Conservation (phyloP, 2,888 invertebrate species). For the Thera obeliscata region DNA sequence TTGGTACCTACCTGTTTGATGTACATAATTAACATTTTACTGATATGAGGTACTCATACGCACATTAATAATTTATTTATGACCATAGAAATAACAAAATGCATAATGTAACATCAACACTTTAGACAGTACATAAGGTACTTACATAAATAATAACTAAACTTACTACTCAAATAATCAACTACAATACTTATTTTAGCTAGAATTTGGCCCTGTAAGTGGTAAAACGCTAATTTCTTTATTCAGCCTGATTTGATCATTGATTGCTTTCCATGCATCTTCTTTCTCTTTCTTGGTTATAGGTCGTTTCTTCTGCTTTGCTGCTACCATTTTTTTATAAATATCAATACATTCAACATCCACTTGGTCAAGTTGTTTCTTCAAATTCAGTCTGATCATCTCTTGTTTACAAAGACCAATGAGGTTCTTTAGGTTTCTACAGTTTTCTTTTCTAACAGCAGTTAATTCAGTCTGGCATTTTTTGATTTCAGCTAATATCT, state of each 20-base stretch:
- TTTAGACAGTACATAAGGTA: neutral
- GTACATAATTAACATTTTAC: neutral
- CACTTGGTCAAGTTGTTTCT: constrained; percentile 89
- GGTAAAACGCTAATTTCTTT: constrained; percentile 81
- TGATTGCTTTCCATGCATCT: constrained; percentile 89
- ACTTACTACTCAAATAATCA: neutral
- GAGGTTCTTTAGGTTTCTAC: constrained; percentile 88
- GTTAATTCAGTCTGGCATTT: constrained; percentile 93
- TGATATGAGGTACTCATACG: neutral
- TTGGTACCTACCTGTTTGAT: neutral
- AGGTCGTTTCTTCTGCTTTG: constrained; percentile 92
- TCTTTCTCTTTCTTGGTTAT: constrained; percentile 92
- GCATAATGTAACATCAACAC: constrained; percentile 1
- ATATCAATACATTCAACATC: constrained; percentile 92
- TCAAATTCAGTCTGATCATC: constrained; percentile 90
- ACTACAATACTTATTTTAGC: constrained; percentile 26
- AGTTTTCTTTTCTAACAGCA: constrained; percentile 92
- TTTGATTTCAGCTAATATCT: constrained; percentile 94
- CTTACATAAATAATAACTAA: neutral
- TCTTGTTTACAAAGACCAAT: constrained; percentile 90
- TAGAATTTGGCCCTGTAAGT: constrained; percentile 77
- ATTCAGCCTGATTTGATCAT: constrained; percentile 86
- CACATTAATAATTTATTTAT: neutral
- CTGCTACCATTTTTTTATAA: constrained; percentile 91
- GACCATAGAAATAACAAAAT: constrained; percentile 1